A percentile compares a stretch with the other conserved stretches of the same genome.
Evolutionary conservation across 2,888 invertebrate genomes (phyloP).

Genomic region (Heliconius charithonia): DNA sequence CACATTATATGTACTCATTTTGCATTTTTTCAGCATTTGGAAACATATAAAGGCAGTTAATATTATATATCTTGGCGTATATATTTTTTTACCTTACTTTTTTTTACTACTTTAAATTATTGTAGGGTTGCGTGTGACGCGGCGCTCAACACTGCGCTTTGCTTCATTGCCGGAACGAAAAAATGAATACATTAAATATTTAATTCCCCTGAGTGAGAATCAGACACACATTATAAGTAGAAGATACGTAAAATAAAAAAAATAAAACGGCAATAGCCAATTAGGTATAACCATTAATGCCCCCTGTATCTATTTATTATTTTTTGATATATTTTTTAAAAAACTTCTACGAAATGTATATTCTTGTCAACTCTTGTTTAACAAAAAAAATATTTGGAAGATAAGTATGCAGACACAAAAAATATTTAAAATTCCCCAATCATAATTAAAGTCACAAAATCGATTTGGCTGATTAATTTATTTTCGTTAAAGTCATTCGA

Average conservation of each 20-base stretch:
- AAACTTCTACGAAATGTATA: neutral
- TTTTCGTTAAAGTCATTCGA: constrained; percentile 18
- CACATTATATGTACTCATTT: neutral
- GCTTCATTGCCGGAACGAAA: too few relatives aligned
- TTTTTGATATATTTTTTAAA: neutral
- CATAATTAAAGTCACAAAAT: constrained; percentile 15
- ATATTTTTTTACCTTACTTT: too few relatives aligned
- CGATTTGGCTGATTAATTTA: constrained; percentile 15
- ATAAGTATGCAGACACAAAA: neutral
- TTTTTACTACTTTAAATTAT: too few relatives aligned
- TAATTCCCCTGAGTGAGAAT: too few relatives aligned
- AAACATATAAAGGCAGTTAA: neutral
- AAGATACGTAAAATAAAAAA: too few relatives aligned
- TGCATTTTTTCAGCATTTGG: neutral
- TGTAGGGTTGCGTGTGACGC: neutral
- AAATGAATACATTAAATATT: too few relatives aligned
- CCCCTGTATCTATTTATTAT: neutral
- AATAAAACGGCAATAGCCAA: too few relatives aligned
- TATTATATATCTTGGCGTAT: neutral
- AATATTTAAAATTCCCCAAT: constrained; percentile 4
- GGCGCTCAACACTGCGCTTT: neutral
- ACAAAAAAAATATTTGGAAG: neutral
- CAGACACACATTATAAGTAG: too few relatives aligned
- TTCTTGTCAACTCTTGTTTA: neutral
- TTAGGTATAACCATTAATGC: too few relatives aligned